Percentiles rank a stretch among this genome's conserved stretches.
phyloP scores from a whole-genome alignment of 2,113 vertebrate species.

The Bombycilla garrulus region DNA sequence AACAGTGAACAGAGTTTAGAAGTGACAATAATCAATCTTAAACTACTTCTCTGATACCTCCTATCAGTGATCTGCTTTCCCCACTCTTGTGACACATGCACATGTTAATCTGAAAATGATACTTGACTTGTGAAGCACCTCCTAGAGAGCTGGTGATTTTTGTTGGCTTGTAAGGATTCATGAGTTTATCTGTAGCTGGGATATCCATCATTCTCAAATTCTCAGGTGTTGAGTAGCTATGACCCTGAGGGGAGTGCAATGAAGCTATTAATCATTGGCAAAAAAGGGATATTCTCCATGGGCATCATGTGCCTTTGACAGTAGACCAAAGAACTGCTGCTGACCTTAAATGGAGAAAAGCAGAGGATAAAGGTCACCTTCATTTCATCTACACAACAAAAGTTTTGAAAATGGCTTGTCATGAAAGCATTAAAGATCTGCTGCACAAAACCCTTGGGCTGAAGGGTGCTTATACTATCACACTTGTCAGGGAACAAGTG shows the following conservation, averaged over 20 bases:
- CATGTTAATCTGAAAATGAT: not conserved
- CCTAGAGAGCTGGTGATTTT: not conserved
- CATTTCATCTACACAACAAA: not conserved
- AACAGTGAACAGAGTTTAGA: not conserved
- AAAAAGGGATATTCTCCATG: not conserved
- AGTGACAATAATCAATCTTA: not conserved
- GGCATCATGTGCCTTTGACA: not conserved
- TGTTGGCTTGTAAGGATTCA: not conserved
- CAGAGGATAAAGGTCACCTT: conserved; percentile 15
- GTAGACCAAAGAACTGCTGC: not conserved
- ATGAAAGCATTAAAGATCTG: not conserved
- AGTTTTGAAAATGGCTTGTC: not conserved
- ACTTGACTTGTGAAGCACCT: not conserved
- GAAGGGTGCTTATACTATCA: not conserved
- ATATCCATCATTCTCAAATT: not conserved
- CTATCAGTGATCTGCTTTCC: not conserved
- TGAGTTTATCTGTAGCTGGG: not conserved
- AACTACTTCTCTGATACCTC: not conserved
- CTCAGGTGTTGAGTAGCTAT: not conserved
- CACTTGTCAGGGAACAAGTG: not conserved
- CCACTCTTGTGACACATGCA: not conserved
- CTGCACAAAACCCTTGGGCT: not conserved
- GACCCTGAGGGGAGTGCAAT: not conserved
- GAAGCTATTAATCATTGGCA: not conserved
- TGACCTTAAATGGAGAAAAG: conserved; percentile 9